Evolutionary conservation across 2,797 vertebrate species (phyloP), one percentile per base, ranked within the genome.

Genomic region (Ataeniobius toweri): DNA sequence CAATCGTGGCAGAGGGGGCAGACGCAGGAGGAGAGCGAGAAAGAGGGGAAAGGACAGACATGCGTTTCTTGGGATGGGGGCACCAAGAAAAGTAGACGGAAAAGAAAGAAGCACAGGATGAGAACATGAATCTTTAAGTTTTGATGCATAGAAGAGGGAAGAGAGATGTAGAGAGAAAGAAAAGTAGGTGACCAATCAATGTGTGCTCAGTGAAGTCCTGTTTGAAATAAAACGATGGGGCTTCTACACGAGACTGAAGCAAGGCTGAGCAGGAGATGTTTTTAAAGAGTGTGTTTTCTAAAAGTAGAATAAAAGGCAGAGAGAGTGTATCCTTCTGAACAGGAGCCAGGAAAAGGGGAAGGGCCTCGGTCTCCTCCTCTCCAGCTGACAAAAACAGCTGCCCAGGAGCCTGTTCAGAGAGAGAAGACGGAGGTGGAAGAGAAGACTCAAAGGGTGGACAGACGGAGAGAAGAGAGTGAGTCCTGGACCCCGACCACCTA

Each of bases 381-480:
- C 91, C 91, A 88, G 85, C 91, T 86, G 91, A 94, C 95, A 97
- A 97, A 97, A 97, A 97, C 95, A 95, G 91, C 95, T 95, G 93
- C 91, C 88, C 86, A 84, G 83, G 87, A 90, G 87, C 81, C 81
- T 39, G 87, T 58, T 65, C 55, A 77, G 18, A 51, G 50, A 68
- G 71, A 68, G 71, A 24, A n/a, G 73, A 86, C 84, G 73, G 80
- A 79, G 6, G 71, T 71, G 9, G 79, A 55, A 76, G 70, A 80
- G 65, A 76, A 69, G 80, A 88, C 77, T 65, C 20, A 74, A 77
- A 76, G 48, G 55, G 69, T 31, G 72, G 72, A 83, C 82, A 79
- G 81, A 75, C 76, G 69, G 73, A 58, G 79, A 78, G 74, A 87
- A 81, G 77, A 86, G 75, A 77, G 73, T 77, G 71, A 78, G 71